Conservation (phyloP, 1,140 invertebrate species). For the Limonius californicus region DNA sequence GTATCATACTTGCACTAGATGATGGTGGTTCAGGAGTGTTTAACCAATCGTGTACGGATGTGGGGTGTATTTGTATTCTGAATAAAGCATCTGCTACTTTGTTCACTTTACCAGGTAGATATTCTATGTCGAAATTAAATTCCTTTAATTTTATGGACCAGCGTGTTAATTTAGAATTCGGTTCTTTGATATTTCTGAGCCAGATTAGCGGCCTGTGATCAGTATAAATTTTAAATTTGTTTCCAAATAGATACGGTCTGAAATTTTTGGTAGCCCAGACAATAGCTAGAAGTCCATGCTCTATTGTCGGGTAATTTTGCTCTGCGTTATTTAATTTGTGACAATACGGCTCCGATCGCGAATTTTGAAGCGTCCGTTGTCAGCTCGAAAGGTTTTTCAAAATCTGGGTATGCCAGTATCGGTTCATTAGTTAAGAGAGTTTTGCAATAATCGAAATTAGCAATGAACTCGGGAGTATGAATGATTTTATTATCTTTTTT, state of each 20-base stretch:
- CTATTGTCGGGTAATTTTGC: slow-evolving; percentile 20
- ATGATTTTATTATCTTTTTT: slow-evolving; percentile 18
- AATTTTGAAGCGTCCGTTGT: slow-evolving; percentile 40
- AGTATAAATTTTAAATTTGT: slow-evolving; percentile 20
- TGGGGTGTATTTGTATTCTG: slow-evolving; percentile 1
- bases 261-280: slow-evolving; percentile 22
- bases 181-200: slow-evolving; percentile 22
- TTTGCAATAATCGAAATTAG: slow-evolving; percentile 1
- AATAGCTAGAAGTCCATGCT: slow-evolving; percentile 20
- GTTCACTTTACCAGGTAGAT: slow-evolving; percentile 18
- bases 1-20: not conserved
- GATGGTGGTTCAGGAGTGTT: not conserved
- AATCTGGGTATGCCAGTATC: slow-evolving; percentile 35
- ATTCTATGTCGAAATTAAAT: slow-evolving; percentile 18
- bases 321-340: slow-evolving; percentile 28
- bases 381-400: slow-evolving; percentile 36
- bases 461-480: not conserved
- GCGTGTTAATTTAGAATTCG: slow-evolving; percentile 25
- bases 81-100: too few relatives aligned
- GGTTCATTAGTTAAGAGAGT: slow-evolving; percentile 18
- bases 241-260: slow-evolving; percentile 20
- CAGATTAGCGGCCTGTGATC: slow-evolving; percentile 26
- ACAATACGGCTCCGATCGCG: slow-evolving; percentile 38
- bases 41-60: slow-evolving; percentile 3
- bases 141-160: slow-evolving; percentile 22